Base-by-base conservation (phyloP, 2,888 invertebrate genomes). In the Diarsia mendica region DNA sequence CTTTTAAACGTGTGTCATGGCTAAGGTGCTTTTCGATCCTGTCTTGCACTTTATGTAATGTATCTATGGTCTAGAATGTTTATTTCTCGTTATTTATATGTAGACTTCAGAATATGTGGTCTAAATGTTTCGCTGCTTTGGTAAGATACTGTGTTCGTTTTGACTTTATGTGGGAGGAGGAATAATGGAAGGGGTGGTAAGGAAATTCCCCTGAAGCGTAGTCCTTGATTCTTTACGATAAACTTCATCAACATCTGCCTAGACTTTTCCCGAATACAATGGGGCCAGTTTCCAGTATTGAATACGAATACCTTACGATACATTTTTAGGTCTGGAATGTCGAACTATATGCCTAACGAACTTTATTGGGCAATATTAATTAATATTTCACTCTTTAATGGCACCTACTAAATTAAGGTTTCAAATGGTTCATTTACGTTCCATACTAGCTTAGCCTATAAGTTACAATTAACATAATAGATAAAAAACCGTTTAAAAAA, bases 1-100 rank as follows among this genome's bases (percentile, higher is more conserved):
- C 44, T 63, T 66, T 67, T 69, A 48, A 63, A 11, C 44, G 23
- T 60, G n/a, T 66, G 48, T 67, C 64, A 84, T 23, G 46, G 74
- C 46, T 55, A 55, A 46, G 48, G 44, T 77, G 48, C 4, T 20
- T 15, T 53, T 4, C 33, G 11, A 60, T 53, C 39, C 13, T 48
- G 81, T 28, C 20, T 1, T n/a, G 23, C 33, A 33, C 28, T 28
- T 10, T 39, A 23, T 39, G 23, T 48, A 46, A 28, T 58, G 23
- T 58, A 58, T 28, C 58, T 55, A 8, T 15, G 55, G 6, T 55
- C 5, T 5, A 23, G 11, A 55, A 23, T 55, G 11, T 53, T 53
- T 55, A 2, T 10, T n/a, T n/a, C 2, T 11, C 4, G n/a, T 11
- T 23, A 23, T n/a, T n/a, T n/a, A n/a, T n/a, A n/a, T 11, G 39